These are phyloP conservation scores for Melipona bicolor DNA, from an alignment of 2,888 invertebrate species.

Conservation along the genomic window DNA sequence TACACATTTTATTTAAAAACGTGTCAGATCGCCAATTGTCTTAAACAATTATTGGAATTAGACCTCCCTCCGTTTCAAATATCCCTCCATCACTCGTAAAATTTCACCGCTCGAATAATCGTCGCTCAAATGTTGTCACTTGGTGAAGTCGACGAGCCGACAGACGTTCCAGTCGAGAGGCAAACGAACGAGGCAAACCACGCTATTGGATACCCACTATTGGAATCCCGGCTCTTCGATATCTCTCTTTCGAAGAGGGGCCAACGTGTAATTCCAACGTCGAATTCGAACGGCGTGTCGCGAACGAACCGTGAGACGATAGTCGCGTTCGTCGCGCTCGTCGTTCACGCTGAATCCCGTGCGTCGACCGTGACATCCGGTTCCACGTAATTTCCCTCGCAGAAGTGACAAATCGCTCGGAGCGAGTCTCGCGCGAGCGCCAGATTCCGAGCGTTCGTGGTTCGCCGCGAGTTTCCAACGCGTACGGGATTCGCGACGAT, in stretches of 20 bases:
- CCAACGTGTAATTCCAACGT: constrained; percentile 18
- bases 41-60: background rate
- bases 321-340: constrained; percentile 29
- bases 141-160: background rate
- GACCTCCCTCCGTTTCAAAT: background rate
- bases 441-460: constrained; percentile 1
- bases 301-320: constrained; percentile 31
- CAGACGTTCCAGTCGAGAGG: background rate
- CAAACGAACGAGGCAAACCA: background rate
- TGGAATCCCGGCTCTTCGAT: background rate
- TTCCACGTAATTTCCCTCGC: constrained; percentile 59
- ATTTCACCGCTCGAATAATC: background rate
- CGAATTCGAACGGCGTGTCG: constrained; percentile 14
- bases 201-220: too few species aligned
- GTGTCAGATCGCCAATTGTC: too few species aligned
- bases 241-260: constrained; percentile 16
- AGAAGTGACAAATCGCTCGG: constrained; percentile 69
- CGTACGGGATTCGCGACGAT: constrained; percentile 44
- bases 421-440: constrained; percentile 33
- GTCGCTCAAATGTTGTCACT: background rate
- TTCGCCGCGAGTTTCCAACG: constrained; percentile 10
- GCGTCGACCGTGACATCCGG: constrained; percentile 42
- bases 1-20: too few species aligned
- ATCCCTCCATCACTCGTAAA: too few species aligned
- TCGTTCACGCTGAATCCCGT: constrained; percentile 44